A percentile compares a stretch with the other conserved stretches of the same genome.
Evolutionary conservation across 2,113 vertebrate species (phyloP).

Genomic region (Gavialis gangeticus): DNA sequence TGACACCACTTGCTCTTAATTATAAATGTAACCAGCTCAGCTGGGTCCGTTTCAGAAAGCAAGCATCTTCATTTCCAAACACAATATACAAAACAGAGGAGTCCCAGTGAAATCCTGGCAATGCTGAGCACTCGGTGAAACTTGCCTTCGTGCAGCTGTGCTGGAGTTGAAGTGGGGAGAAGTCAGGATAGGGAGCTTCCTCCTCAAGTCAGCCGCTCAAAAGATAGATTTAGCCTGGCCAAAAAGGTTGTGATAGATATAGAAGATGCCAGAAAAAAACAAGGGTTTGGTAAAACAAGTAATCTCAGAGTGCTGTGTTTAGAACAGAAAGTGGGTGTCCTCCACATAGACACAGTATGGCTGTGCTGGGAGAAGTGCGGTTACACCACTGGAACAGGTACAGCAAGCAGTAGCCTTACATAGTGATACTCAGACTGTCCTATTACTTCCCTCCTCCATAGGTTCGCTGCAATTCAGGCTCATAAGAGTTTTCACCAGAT

Average conservation of each 20-base stretch:
- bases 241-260: neutral
- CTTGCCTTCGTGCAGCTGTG: rapidly evolving
- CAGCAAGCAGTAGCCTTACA: neutral
- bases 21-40: neutral
- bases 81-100: rapidly evolving
- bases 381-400: neutral
- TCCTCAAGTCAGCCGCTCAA: rapidly evolving
- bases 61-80: neutral
- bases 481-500: neutral
- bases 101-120: rapidly evolving
- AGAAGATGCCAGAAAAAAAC: neutral
- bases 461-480: rapidly evolving
- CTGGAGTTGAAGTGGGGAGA: rapidly evolving
- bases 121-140: neutral
- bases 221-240: neutral
- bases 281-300: neutral
- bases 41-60: neutral
- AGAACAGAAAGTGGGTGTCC: neutral
- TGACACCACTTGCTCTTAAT: rapidly evolving
- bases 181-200: neutral
- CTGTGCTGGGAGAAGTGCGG: neutral
- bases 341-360: neutral
- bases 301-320: neutral
- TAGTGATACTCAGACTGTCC: neutral
- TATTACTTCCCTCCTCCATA: neutral